phyloP scores from a whole-genome alignment of 2,888 invertebrate species.

The Amaurobius ferox region DNA sequence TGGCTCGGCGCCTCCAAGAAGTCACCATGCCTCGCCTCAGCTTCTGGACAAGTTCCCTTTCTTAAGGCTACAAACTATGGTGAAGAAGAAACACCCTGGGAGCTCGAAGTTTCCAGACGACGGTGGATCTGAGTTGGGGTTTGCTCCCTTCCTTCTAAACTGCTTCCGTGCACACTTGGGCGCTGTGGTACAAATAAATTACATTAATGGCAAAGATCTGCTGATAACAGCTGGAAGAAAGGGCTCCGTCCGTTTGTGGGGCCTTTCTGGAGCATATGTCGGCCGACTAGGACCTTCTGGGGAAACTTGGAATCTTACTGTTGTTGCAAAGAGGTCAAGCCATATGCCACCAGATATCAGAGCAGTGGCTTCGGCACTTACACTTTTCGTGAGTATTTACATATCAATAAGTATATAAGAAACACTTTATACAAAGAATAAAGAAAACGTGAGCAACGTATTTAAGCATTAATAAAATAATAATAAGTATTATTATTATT shows the following conservation, averaged over 20 bases:
- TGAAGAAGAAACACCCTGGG: constrained; percentile 17
- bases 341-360: constrained; percentile 86
- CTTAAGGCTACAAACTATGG: constrained; percentile 5
- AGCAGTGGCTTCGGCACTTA: constrained; percentile 86
- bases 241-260: constrained; percentile 86
- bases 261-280: constrained; percentile 83
- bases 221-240: constrained; percentile 84
- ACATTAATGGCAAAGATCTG: constrained; percentile 83
- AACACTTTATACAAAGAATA: no score
- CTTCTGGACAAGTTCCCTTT: constrained; percentile 32
- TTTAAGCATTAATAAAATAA: no score
- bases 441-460: no score
- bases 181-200: constrained; percentile 83
- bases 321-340: constrained; percentile 78
- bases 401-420: no score
- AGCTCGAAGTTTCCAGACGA: constrained; percentile 23
- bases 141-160: constrained; percentile 82
- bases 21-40: background rate
- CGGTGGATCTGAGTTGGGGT: constrained; percentile 19
- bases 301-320: constrained; percentile 77
- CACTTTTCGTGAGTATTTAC: constrained; percentile 82
- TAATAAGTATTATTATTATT: no score
- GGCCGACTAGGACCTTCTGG: constrained; percentile 85
- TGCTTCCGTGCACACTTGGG: constrained; percentile 85
- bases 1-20: constrained; percentile 12